phyloP scores from a whole-genome alignment of 2,113 vertebrate species.

The Scortum barcoo region DNA sequence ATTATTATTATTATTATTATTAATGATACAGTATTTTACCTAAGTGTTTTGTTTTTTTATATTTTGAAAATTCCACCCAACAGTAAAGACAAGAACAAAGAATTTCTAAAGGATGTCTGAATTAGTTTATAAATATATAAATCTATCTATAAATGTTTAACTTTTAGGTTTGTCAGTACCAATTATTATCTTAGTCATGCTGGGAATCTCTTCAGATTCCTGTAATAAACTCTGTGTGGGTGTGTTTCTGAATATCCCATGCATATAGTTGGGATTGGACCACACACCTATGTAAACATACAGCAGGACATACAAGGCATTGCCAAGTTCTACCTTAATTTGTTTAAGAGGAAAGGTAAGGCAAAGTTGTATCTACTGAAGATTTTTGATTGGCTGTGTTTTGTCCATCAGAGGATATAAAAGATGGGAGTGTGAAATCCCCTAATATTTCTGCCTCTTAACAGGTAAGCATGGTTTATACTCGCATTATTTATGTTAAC shows the following conservation, averaged over 20 bases:
- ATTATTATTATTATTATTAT: too few relatives aligned
- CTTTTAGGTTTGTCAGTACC: background rate
- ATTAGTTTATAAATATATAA: too few relatives aligned
- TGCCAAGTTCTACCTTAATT: conserved; percentile 55
- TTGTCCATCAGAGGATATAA: conserved; percentile 43
- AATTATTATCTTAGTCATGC: background rate
- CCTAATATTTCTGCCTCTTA: background rate
- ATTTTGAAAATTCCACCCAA: background rate
- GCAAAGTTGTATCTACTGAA: background rate
- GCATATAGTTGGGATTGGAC: conserved; percentile 14
- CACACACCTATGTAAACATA: conserved; percentile 61
- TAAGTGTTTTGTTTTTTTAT: too few relatives aligned
- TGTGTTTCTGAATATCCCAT: background rate
- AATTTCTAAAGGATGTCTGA: background rate
- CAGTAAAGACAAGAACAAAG: background rate
- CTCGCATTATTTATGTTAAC: background rate
- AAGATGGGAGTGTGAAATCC: conserved; percentile 14
- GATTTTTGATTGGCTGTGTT: conserved; percentile 29
- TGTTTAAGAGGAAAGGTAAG: conserved; percentile 60
- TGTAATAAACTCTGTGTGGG: conserved; percentile 1
- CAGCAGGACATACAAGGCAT: conserved; percentile 26
- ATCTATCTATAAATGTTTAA: background rate
- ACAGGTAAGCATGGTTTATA: conserved; percentile 45
- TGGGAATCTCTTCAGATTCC: background rate
- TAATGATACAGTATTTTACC: too few relatives aligned